phyloP scores from a whole-genome alignment of 2,113 vertebrate species.

The Montifringilla adamsi region DNA sequence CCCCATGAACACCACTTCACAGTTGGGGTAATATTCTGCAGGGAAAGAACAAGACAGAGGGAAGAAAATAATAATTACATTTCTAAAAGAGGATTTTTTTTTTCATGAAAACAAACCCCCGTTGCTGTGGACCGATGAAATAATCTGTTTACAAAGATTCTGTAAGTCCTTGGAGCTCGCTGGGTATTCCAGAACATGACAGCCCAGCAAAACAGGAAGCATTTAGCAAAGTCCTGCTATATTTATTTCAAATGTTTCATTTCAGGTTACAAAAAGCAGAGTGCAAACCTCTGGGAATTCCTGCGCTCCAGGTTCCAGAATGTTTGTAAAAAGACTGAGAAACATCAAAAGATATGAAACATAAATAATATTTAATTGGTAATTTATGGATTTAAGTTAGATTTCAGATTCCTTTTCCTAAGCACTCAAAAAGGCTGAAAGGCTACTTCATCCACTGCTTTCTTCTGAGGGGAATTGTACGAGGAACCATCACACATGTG shows the following conservation, averaged over 20 bases:
- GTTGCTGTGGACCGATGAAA: neutral
- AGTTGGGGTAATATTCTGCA: conserved; percentile 97
- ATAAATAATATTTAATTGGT: neutral
- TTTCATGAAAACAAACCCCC: neutral
- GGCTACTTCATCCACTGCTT: neutral
- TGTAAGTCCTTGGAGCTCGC: neutral
- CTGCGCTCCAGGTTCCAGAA: neutral
- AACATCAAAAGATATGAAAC: neutral
- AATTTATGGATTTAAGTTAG: neutral
- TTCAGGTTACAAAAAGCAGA: neutral
- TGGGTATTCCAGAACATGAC: neutral
- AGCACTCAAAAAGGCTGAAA: neutral
- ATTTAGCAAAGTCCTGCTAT: neutral
- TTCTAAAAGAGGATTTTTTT: neutral
- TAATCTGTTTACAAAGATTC: neutral
- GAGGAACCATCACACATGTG: neutral
- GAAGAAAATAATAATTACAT: neutral
- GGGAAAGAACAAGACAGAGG: neutral
- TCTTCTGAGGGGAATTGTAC: neutral
- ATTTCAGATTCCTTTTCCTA: neutral
- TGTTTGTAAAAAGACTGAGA: neutral
- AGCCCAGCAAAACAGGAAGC: neutral
- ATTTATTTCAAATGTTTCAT: neutral
- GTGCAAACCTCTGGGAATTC: neutral
- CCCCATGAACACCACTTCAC: conserved; percentile 98